Conservation (phyloP, 2,888 invertebrate species). For the Clostera curtula region DNA sequence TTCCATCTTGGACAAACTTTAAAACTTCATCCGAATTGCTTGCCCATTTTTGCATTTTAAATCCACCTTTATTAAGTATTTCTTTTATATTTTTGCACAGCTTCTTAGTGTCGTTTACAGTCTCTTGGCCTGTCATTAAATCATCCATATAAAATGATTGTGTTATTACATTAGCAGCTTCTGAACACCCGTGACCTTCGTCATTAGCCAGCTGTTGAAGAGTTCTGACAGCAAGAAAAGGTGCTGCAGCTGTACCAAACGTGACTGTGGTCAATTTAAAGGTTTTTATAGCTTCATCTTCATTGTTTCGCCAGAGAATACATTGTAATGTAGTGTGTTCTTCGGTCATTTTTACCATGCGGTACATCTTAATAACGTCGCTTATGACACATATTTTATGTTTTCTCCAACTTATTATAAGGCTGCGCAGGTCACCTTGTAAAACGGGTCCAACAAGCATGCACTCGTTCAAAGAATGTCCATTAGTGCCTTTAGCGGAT, state of each 20-base stretch:
- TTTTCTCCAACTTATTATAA: too few species aligned
- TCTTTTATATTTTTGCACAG: too few species aligned
- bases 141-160: conserved; percentile 3
- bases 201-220: conserved; percentile 9
- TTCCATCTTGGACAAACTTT: conserved; percentile 11
- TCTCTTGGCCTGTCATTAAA: conserved; percentile 12
- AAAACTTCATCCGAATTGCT: too few species aligned
- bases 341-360: conserved; percentile 14
- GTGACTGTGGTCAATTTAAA: conserved; percentile 9
- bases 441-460: too few species aligned
- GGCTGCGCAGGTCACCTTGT: too few species aligned
- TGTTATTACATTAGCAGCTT: not conserved
- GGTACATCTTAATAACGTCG: conserved; percentile 29
- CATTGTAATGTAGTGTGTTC: conserved; percentile 9
- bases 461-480: too few species aligned
- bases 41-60: too few species aligned
- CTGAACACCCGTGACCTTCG: conserved; percentile 4
- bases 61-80: too few species aligned
- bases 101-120: too few species aligned
- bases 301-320: conserved; percentile 4
- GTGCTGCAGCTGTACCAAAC: conserved; percentile 8
- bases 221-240: conserved; percentile 8
- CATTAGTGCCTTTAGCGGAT: conserved; percentile 7
- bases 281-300: conserved; percentile 5
- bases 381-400: too few species aligned